These are phyloP conservation scores for Picus viridis DNA, from an alignment of 2,797 vertebrate species.

Conservation along the genomic window DNA sequence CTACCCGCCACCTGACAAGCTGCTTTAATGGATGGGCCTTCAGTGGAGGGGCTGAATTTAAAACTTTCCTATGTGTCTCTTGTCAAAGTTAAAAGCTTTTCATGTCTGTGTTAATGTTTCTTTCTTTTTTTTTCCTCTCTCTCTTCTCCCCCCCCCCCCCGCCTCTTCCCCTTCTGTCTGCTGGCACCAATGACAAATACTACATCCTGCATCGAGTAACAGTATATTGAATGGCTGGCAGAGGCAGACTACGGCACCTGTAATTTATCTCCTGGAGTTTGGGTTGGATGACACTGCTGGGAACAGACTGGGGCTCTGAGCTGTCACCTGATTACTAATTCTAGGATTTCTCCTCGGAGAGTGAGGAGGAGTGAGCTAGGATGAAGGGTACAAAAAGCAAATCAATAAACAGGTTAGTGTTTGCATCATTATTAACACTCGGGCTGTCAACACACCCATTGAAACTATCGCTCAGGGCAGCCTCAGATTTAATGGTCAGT, in stretches of 20 bases:
- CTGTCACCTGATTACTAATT: slow-evolving; percentile 85
- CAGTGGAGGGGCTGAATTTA: slow-evolving; percentile 74
- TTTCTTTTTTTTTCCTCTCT: neutral
- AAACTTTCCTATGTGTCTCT: slow-evolving; percentile 76
- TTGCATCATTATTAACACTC: slow-evolving; percentile 83
- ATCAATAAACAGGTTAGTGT: slow-evolving; percentile 87
- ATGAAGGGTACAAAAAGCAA: slow-evolving; percentile 85
- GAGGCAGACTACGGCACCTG: slow-evolving; percentile 75
- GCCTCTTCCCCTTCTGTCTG: slow-evolving; percentile 48
- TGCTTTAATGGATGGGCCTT: slow-evolving; percentile 74
- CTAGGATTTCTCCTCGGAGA: slow-evolving; percentile 80
- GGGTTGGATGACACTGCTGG: slow-evolving; percentile 81
- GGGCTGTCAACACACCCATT: slow-evolving; percentile 81
- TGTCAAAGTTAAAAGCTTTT: slow-evolving; percentile 84
- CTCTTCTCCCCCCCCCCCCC: neutral
- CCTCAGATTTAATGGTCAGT: slow-evolving; percentile 83
- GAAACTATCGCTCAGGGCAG: slow-evolving; percentile 81
- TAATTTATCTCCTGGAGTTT: slow-evolving; percentile 83
- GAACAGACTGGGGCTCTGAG: slow-evolving; percentile 72
- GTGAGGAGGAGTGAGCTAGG: slow-evolving; percentile 78
- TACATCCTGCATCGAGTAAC: slow-evolving; percentile 75
- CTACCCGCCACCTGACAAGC: slow-evolving; percentile 28
- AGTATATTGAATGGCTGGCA: slow-evolving; percentile 80
- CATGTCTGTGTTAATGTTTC: slow-evolving; percentile 77
- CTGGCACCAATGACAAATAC: slow-evolving; percentile 81